Percentiles rank a stretch among this genome's conserved stretches.
These are phyloP conservation scores for Dasyornis broadbenti DNA, from an alignment of 2,113 vertebrate genomes.

Conservation along the genomic window DNA sequence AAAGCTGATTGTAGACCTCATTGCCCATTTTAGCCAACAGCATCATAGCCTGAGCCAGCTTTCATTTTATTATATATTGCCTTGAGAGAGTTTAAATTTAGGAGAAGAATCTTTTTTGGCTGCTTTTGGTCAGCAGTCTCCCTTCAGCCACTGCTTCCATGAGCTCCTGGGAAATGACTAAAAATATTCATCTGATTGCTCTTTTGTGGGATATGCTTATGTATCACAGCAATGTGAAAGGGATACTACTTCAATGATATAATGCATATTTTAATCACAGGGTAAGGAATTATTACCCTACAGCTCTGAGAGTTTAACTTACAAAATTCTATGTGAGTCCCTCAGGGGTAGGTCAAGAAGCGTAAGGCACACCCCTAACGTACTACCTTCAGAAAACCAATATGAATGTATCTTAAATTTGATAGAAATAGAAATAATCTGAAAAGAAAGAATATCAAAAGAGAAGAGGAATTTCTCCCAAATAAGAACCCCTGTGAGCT, in stretches of 20 bases:
- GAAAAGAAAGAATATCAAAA: not conserved
- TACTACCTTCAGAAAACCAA: not conserved
- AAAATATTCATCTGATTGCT: not conserved
- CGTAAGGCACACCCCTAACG: not conserved
- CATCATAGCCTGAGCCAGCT: not conserved
- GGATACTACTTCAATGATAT: not conserved
- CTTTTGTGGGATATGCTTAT: not conserved
- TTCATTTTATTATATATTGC: not conserved
- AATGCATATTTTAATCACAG: not conserved
- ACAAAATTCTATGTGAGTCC: not conserved
- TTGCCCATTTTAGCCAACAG: not conserved
- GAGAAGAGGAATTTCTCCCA: not conserved
- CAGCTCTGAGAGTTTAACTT: not conserved
- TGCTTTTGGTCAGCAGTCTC: not conserved
- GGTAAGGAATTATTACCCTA: not conserved
- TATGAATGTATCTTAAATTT: not conserved
- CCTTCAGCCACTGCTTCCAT: not conserved
- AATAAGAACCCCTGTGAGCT: not conserved
- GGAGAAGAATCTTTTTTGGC: not conserved
- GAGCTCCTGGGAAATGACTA: conserved; percentile 11
- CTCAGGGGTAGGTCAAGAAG: not conserved
- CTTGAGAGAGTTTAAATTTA: not conserved
- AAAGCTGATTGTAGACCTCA: not conserved
- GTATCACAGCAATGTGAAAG: not conserved
- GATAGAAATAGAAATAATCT: not conserved